A percentile compares a stretch with the other conserved stretches of the same genome.
phyloP scores from a whole-genome alignment of 2,888 invertebrate species.

The Drosophila setosimentum region DNA sequence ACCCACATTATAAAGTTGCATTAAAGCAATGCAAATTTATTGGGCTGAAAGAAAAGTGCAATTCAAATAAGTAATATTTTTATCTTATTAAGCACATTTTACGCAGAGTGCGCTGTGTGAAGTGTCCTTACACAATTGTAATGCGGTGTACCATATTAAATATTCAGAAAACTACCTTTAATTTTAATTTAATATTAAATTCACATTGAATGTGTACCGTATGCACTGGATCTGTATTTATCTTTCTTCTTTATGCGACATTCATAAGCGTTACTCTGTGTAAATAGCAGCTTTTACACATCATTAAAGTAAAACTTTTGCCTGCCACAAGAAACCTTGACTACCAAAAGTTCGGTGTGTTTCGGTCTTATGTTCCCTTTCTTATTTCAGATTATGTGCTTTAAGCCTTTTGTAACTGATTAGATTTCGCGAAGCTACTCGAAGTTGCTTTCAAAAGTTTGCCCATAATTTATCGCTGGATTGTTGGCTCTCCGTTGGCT shows the following conservation, averaged over 20 bases:
- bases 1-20: conserved; percentile 19
- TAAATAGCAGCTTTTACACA: conserved; percentile 4
- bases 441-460: conserved; percentile 56
- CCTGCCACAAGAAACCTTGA: neutral
- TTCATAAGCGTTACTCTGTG: neutral
- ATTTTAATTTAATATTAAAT: neutral
- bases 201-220: neutral
- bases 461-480: conserved; percentile 49
- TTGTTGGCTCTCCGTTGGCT: conserved; percentile 9
- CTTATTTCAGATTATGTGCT: conserved; percentile 42
- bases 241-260: neutral
- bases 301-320: conserved; percentile 15
- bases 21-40: neutral
- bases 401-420: conserved; percentile 53
- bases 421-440: conserved; percentile 41
- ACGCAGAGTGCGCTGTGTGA: neutral
- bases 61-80: neutral
- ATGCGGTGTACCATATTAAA: no score
- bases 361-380: conserved; percentile 5
- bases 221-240: neutral
- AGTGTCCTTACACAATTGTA: neutral
- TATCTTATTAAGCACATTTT: neutral
- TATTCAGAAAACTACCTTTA: neutral
- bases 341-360: conserved; percentile 3
- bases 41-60: neutral